Base-by-base conservation (phyloP, 2,113 vertebrate species). In the Leptosomus discolor region DNA sequence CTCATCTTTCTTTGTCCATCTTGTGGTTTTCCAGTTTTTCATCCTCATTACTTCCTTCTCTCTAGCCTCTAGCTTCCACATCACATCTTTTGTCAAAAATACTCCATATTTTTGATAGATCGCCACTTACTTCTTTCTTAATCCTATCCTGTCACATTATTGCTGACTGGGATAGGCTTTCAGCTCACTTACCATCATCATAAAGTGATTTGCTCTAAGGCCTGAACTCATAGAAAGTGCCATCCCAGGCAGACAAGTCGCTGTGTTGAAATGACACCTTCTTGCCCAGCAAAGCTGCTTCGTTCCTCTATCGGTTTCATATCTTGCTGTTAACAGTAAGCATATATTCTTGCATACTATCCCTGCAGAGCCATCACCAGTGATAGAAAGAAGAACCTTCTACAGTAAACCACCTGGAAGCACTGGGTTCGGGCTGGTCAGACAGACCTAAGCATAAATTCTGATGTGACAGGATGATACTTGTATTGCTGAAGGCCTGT, bases 21-120 rank as follows among this genome's bases (percentile, higher is more conserved):
- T 68, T 48, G 21, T 51, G 64, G 39, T 76, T 92, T 77, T 94
- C 71, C 46, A 69, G 80, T 60, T 85, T 94, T 92, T 89, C 51
- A 95, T 95, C 34, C 57, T 85, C 74, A 83, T 90, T 88, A 74
- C 79, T 77, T 94, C 48, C 57, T 88, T 77, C n/a, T 71, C 43
- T 50, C 70, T 88, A 73, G 60, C 91, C 77, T 73, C 69, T 93
- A 92, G 81, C 81, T 90, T 94, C 54, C 34, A 73, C 48, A 65
- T 91, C 60, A 71, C 69, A 75, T 81, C 53, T 82, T 95, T 90
- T 88, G 87, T 96, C 69, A 96, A 91, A 97, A 91, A 78, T 71
- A 29, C 65, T 96, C 70, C 53, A 87, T 91, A 68, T 90, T 92
- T 96, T 87, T 96, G 81, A 95, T 79, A 87, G 81, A 95, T 94